Evolutionary conservation across 2,888 invertebrate genomes (phyloP).

Genomic region (Sesamia inferens): DNA sequence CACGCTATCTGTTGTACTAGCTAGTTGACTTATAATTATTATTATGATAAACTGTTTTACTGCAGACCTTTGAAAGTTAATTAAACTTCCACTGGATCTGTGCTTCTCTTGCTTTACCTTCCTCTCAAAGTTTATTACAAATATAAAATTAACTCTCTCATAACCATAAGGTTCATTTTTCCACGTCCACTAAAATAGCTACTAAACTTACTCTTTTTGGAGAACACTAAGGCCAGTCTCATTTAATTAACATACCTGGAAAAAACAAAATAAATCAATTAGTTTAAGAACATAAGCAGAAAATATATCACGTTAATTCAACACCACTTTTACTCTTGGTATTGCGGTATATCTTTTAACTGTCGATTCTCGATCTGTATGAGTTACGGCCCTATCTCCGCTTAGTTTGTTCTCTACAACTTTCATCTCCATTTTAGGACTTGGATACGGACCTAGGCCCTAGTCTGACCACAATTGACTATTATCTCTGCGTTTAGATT

Average conservation of each 20-base stretch:
- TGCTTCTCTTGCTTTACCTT: neutral
- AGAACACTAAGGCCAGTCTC: neutral
- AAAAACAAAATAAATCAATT: constrained; percentile 52
- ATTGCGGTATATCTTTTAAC: constrained; percentile 72
- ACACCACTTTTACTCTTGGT: constrained; percentile 64
- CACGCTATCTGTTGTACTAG: constrained; percentile 37
- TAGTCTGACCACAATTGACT: constrained; percentile 62
- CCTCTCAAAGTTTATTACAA: neutral
- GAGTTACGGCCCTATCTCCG: constrained; percentile 77
- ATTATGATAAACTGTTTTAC: constrained; percentile 47
- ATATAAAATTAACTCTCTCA: neutral
- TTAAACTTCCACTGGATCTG: constrained; percentile 15
- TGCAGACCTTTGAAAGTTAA: constrained; percentile 38
- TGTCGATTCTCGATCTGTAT: constrained; percentile 80
- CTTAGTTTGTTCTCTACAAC: constrained; percentile 72
- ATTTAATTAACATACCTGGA: constrained; percentile 57
- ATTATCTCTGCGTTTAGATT: constrained; percentile 55
- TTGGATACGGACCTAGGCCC: constrained; percentile 71
- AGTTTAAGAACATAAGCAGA: constrained; percentile 24
- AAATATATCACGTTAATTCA: constrained; percentile 30
- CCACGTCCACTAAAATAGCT: neutral
- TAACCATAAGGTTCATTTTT: neutral
- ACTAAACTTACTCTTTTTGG: constrained; percentile 7
- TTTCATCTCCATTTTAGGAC: constrained; percentile 85
- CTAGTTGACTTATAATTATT: constrained; percentile 51